These are phyloP conservation scores for Fulmarus glacialis DNA, from an alignment of 2,113 vertebrate species.

Conservation along the genomic window DNA sequence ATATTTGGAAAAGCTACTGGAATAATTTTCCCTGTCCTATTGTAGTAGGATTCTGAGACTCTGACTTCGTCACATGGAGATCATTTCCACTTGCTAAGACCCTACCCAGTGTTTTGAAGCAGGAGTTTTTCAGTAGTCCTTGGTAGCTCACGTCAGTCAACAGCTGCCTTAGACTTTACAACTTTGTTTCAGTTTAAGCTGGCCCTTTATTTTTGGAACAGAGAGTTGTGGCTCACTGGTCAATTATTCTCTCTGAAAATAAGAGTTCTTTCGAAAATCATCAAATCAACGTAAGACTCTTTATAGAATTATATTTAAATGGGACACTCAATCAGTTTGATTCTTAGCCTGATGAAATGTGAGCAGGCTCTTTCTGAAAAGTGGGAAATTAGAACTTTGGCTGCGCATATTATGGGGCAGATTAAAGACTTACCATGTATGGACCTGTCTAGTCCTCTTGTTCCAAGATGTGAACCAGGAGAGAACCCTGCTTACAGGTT, in stretches of 20 bases:
- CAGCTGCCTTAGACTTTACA: not conserved
- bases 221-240: not conserved
- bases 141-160: not conserved
- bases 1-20: constrained; percentile 28
- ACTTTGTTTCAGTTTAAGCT: not conserved
- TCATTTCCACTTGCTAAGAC: constrained; percentile 6
- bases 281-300: not conserved
- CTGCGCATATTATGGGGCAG: not conserved
- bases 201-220: not conserved
- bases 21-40: not conserved
- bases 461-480: not conserved
- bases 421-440: not conserved
- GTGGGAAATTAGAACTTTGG: not conserved
- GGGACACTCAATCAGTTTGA: not conserved
- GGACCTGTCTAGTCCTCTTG: not conserved
- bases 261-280: not conserved
- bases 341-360: not conserved
- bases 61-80: constrained; percentile 19
- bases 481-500: not conserved
- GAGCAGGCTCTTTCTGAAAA: not conserved
- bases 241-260: not conserved
- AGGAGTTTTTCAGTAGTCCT: not conserved
- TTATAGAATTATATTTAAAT: not conserved
- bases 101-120: not conserved
- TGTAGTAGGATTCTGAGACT: constrained; percentile 11